phyloP scores from a whole-genome alignment of 2,113 vertebrate genomes.

The Crocuta crocuta region DNA sequence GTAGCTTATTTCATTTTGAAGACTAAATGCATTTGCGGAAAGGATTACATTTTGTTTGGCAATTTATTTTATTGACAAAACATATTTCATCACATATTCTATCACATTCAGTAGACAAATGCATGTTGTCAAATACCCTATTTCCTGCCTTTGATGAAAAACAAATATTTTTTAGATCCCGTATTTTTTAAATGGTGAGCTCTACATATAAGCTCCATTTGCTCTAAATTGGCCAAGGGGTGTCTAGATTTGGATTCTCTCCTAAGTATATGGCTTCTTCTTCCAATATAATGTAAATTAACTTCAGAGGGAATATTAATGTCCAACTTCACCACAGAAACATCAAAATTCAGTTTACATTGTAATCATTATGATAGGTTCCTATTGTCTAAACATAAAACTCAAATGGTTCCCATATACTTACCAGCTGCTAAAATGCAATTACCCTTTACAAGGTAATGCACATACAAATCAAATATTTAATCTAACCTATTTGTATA shows the following conservation, averaged over 20 bases:
- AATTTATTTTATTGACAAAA: conserved; percentile 91
- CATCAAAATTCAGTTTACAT: conserved; percentile 71
- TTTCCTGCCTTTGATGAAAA: conserved; percentile 86
- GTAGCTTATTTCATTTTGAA: conserved; percentile 86
- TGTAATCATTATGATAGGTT: conserved; percentile 71
- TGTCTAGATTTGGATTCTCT: conserved; percentile 64
- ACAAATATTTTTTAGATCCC: conserved; percentile 80
- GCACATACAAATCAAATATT: conserved; percentile 79
- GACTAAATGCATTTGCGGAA: conserved; percentile 86
- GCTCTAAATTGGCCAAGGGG: conserved; percentile 65
- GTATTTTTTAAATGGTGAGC: conserved; percentile 66
- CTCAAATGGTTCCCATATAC: conserved; percentile 59
- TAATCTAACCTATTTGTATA: conserved; percentile 80
- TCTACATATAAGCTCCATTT: conserved; percentile 67
- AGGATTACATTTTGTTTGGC: conserved; percentile 89
- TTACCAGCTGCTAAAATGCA: conserved; percentile 67
- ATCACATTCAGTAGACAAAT: conserved; percentile 88
- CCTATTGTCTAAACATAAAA: conserved; percentile 77
- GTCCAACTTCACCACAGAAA: conserved; percentile 70
- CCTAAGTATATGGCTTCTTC: conserved; percentile 58
- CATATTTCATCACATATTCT: conserved; percentile 88
- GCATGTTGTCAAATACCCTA: conserved; percentile 85
- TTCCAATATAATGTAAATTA: conserved; percentile 71
- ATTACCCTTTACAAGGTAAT: conserved; percentile 79
- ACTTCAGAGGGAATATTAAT: conserved; percentile 74